Evolutionary conservation across 2,113 vertebrate species (phyloP), one percentile per base, ranked within the genome.

Genomic region (Antigone vipio): DNA sequence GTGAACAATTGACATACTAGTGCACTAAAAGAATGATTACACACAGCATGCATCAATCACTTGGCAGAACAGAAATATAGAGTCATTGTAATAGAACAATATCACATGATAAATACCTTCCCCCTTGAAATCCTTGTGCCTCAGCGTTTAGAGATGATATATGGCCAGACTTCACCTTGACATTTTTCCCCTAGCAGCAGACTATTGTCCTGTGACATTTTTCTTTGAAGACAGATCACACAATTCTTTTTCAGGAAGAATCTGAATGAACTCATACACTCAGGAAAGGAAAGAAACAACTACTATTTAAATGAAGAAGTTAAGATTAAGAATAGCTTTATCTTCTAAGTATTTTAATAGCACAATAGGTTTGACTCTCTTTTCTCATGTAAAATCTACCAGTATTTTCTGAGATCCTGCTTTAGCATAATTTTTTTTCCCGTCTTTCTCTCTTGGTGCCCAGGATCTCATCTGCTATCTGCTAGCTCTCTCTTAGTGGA

Each of bases 21-120:
- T n/a, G 62, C 92, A 81, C 82, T 88, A 85, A 97, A 52, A 97
- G 97, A 98, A 84, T 96, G 96, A 98, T 97, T 81, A 91, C 89
- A 82, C 73, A 45, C 90, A 87, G 84, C 64, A 63, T 5, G 84
- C 96, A 98, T 98, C 97, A 95, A 97, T 98, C 98, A 98, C 45
- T 63, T 5, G 72, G 87, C 75, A 80, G 82, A 86, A 89, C 89
- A 95, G 96, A 96, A 98, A 96, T 96, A 98, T 68, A 96, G 97
- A 98, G 88, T 84, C 84, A 84, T 87, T 94, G 97, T 92, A 95
- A 98, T 87, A 97, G 96, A 97, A 98, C 97, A 97, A 93, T 97
- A 97, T 94, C 96, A 92, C 96, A 97, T 97, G 97, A 98, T 96
- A 98, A 97, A 98, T 96, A 95, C 95, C 88, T 97, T 97, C 81